A percentile compares a stretch with the other conserved stretches of the same genome.
Conservation (phyloP, 1,140 invertebrate genomes). For the Drosophila triauraria region DNA sequence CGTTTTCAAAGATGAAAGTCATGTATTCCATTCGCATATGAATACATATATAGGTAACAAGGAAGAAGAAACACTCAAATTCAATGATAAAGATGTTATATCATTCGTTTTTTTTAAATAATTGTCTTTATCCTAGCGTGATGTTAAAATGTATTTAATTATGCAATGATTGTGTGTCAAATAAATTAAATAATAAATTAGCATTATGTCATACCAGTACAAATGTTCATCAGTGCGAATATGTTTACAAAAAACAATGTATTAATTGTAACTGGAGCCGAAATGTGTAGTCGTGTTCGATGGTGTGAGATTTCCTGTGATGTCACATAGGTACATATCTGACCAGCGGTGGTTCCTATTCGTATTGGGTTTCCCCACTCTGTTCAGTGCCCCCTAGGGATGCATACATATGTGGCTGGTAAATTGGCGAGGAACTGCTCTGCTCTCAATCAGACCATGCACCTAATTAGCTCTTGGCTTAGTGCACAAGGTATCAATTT, state of each 20-base stretch:
- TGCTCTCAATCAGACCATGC: slow-evolving; percentile 37
- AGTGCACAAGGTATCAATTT: slow-evolving; percentile 75
- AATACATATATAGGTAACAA: too few relatives aligned
- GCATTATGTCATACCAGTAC: too few relatives aligned
- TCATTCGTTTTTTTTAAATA: too few relatives aligned
- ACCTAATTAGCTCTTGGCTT: slow-evolving; percentile 72
- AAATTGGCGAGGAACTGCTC: slow-evolving; percentile 22
- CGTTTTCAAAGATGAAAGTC: too few relatives aligned
- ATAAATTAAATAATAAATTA: background rate
- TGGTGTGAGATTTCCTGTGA: slow-evolving; percentile 68
- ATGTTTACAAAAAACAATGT: background rate
- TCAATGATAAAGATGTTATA: too few relatives aligned
- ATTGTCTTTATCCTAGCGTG: too few relatives aligned
- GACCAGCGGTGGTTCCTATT: slow-evolving; percentile 50
- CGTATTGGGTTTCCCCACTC: slow-evolving; percentile 52
- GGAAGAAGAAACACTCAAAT: too few relatives aligned
- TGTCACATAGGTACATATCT: slow-evolving; percentile 2
- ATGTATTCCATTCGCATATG: too few relatives aligned
- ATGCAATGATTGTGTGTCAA: background rate
- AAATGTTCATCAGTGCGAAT: background rate
- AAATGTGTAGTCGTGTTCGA: slow-evolving; percentile 30
- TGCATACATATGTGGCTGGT: slow-evolving; percentile 16
- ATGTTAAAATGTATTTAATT: too few relatives aligned
- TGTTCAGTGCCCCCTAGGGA: slow-evolving; percentile 20
- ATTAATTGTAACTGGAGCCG: slow-evolving; percentile 21